Base-by-base conservation (phyloP, 2,797 vertebrate genomes). In the Mycteria americana region DNA sequence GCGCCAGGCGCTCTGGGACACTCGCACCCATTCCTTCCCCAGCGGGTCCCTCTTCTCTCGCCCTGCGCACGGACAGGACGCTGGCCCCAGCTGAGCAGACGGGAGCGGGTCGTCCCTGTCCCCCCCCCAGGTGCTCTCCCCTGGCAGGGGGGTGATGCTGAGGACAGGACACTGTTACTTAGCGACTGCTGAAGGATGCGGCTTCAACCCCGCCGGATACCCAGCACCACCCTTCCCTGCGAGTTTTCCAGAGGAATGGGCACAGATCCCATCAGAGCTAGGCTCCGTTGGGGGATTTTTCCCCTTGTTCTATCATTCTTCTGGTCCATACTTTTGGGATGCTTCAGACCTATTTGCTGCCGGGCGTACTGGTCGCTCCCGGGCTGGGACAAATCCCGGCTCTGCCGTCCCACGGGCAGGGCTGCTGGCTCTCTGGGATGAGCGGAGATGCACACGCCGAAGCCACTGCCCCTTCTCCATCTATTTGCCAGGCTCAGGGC, bases 121-220 rank as follows among this genome's bases (percentile, higher is more conserved):
- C 37, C 72, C 80, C 46, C 48, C 23, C 13, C 3, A 11, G n/a
- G n/a, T 5, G 6, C 51, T 80, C n/a, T 53, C 15, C 56, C 18
- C 80, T 5, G 18, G 45, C 62, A 70, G 69, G 10, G 1, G 43
- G 51, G 46, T 60, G 64, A 86, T 83, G 90, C 65, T 39, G 92
- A 76, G 81, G 91, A 31, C 81, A 87, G 91, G 93, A 11, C 91
- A 21, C 53, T 22, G 89, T 85, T 89, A 39, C 87, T 79, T 92
- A 93, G 96, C 94, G 94, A 77, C 92, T 25, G 68, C 85, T 18
- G 48, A n/a, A 77, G 89, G 93, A 93, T 85, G 93, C 0, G 1
- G 56, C 77, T 94, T 33, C 27, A 43, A 62, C 78, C 81, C 63
- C 59, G 72, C 45, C 24, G 2, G 0, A 13, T 25, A 57, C 63